phyloP scores from a whole-genome alignment of 1,140 invertebrate genomes.

The Kradibia gibbosae region DNA sequence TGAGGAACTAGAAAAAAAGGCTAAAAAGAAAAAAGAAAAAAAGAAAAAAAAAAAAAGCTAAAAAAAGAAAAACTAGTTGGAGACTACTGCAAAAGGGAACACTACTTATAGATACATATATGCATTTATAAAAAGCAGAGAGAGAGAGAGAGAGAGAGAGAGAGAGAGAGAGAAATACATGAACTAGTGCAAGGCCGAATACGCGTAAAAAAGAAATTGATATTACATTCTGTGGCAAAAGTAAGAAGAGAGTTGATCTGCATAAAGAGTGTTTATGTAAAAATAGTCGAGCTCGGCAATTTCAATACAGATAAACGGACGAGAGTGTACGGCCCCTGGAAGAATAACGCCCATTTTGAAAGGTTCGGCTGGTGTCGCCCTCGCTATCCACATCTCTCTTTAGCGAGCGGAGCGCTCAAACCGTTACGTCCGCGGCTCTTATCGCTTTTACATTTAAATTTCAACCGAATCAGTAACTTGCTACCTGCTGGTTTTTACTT shows the following conservation, averaged over 20 bases:
- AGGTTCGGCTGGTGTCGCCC: slow-evolving; percentile 15
- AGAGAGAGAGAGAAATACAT: not conserved
- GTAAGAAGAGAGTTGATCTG: not conserved
- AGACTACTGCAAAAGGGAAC: not conserved
- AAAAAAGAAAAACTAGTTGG: not conserved
- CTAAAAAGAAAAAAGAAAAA: no score
- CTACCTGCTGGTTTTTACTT: slow-evolving; percentile 21
- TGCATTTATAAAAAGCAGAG: not conserved
- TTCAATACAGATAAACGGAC: not conserved
- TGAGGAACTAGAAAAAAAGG: no score
- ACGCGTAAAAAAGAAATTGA: slow-evolving; percentile 6
- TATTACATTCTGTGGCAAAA: not conserved
- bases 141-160: not conserved
- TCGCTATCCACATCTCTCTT: not conserved
- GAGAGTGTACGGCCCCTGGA: not conserved
- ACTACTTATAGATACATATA: not conserved
- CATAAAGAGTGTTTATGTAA: not conserved
- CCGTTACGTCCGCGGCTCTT: slow-evolving; percentile 17
- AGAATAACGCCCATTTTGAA: slow-evolving; percentile 42
- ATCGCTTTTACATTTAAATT: slow-evolving; percentile 47
- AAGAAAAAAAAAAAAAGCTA: no score
- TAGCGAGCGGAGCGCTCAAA: not conserved
- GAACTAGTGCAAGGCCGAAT: not conserved
- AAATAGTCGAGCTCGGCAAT: not conserved
- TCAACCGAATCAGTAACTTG: slow-evolving; percentile 12